Base-by-base conservation (phyloP, 2,113 vertebrate species). In the Conger conger region DNA sequence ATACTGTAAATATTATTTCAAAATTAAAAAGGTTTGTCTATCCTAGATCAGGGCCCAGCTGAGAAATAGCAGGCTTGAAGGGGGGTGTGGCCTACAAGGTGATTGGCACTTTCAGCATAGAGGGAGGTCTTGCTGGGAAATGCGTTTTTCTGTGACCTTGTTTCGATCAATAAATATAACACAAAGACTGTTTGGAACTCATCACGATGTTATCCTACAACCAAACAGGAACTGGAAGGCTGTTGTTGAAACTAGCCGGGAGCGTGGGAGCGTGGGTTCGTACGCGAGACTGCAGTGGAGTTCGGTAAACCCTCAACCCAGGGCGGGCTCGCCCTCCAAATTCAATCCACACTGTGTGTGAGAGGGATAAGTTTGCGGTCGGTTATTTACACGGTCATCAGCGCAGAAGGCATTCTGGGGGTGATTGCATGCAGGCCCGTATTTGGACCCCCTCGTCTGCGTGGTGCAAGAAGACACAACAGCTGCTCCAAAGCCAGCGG, bases 351-450 rank as follows among this genome's bases (percentile, higher is more conserved):
- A 88, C 87, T 85, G 86, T 87, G 83, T 81, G 38, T 87, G 30
- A 86, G 80, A 84, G 81, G 79, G 83, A 86, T 45, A 79, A 85
- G 82, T 83, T 90, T 88, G 86, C 88, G 88, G 87, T 76, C 80
- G 82, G 88, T 88, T 91, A 89, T 91, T 91, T 86, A 88, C 35
- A 81, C 79, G 82, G 81, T 78, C 76, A 76, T 87, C 81, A 68
- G 85, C 89, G 80, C 42, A 76, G 85, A 89, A 86, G 40, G 50
- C 80, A 83, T 82, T 87, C 76, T 87, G 50, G 82, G 60, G 45
- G 38, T 77, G 82, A 86, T 86, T 87, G 79, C 87, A 50, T 45
- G 33, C 81, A 45, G 86, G 68, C 82, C 40, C 42, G 3, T 83
- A 83, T 85, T 83, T 88, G 83, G 83, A 76, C 80, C 87, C 76